Evolutionary conservation across 2,113 vertebrate species (phyloP).

Genomic region (Oenanthe oenanthe): DNA sequence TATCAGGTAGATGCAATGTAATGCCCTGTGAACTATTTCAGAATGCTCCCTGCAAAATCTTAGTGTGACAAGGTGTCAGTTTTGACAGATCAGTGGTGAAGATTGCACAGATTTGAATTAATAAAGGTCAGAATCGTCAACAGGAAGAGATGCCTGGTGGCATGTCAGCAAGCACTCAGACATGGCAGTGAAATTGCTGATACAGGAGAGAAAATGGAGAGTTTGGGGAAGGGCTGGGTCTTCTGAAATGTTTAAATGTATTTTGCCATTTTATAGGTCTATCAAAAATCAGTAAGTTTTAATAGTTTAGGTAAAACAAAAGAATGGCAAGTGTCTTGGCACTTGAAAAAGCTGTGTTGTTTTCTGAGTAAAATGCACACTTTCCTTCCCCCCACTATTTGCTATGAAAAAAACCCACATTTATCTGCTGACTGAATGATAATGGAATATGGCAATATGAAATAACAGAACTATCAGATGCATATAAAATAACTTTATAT

Average conservation of each 20-base stretch:
- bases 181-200: constrained; percentile 18
- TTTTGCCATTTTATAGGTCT: not conserved
- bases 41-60: constrained; percentile 72
- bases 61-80: constrained; percentile 74
- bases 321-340: not conserved
- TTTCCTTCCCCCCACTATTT: rapidly evolving
- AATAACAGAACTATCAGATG: not conserved
- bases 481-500: not conserved
- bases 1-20: constrained; percentile 34
- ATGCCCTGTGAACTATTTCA: constrained; percentile 65
- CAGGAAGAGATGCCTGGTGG: constrained; percentile 62
- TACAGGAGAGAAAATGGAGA: not conserved
- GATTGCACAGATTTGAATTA: constrained; percentile 76
- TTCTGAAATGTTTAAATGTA: not conserved
- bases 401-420: rapidly evolving
- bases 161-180: constrained; percentile 48
- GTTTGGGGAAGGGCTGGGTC: not conserved
- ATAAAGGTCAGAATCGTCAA: constrained; percentile 83
- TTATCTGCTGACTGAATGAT: not conserved
- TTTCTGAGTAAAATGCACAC: not conserved
- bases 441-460: not conserved
- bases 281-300: not conserved
- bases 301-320: not conserved
- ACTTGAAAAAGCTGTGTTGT: not conserved
- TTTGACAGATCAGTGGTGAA: constrained; percentile 75